phyloP scores from a whole-genome alignment of 1,140 invertebrate species.

The Monomorium pharaonis region DNA sequence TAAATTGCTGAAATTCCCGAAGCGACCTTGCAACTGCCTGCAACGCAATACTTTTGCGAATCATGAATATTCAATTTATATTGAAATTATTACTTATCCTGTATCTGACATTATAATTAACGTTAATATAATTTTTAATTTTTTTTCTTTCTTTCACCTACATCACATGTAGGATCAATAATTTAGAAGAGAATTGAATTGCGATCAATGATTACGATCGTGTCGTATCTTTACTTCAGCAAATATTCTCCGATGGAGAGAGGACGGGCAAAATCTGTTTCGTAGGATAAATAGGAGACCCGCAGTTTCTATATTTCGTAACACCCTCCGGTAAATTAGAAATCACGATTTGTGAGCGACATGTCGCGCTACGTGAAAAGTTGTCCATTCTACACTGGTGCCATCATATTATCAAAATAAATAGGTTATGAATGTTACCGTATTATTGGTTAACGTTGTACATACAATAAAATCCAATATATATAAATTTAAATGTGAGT shows the following conservation, averaged over 20 bases:
- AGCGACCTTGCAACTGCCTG: no score
- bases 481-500: constrained; percentile 17
- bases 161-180: no score
- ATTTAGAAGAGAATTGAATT: no score
- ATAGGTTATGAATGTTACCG: constrained; percentile 31
- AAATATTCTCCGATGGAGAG: neutral
- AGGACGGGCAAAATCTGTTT: neutral
- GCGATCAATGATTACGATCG: no score
- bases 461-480: constrained; percentile 12
- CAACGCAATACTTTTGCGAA: no score
- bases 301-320: neutral
- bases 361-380: neutral
- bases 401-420: constrained; percentile 11
- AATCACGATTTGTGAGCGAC: neutral
- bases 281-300: neutral
- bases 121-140: no score
- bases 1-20: no score
- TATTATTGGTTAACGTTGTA: constrained; percentile 12
- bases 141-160: neutral
- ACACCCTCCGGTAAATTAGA: no score
- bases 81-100: no score
- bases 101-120: no score
- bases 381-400: neutral
- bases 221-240: neutral
- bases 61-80: no score